Conservation (phyloP, 1,140 invertebrate species). For the Archivesica marissinica region DNA sequence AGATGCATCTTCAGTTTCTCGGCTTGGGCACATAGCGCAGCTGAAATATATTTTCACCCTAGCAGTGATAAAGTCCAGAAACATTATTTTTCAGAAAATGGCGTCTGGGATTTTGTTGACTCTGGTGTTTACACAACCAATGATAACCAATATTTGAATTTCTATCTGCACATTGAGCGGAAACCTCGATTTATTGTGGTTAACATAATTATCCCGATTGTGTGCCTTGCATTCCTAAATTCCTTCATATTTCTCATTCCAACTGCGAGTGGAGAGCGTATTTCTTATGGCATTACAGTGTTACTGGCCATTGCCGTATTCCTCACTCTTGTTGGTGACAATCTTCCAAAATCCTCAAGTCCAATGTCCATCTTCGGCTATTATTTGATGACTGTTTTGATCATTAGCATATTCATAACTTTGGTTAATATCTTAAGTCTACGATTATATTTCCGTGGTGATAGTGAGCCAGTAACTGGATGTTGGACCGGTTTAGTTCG, state of each 20-base stretch:
- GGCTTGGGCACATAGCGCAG: background rate
- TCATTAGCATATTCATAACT: conserved; percentile 22
- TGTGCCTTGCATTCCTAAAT: conserved; percentile 86
- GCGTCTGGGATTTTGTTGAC: background rate
- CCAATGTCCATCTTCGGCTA: conserved; percentile 71
- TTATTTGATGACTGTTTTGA: conserved; percentile 36
- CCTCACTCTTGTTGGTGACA: conserved; percentile 86
- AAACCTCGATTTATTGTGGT: conserved; percentile 82
- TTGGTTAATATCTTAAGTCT: conserved; percentile 11
- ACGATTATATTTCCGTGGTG: conserved; percentile 17
- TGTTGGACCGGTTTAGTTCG: background rate
- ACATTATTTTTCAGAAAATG: conserved; percentile 14
- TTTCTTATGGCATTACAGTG: conserved; percentile 86
- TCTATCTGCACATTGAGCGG: background rate
- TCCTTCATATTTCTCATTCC: conserved; percentile 86
- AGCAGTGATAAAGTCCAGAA: background rate
- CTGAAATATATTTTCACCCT: background rate
- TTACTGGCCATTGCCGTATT: conserved; percentile 86
- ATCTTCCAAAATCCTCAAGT: conserved; percentile 86
- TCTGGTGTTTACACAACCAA: background rate
- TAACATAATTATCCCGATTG: conserved; percentile 86
- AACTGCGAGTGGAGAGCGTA: conserved; percentile 86
- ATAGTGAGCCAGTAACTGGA: background rate
- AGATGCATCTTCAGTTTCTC: conserved; percentile 92
- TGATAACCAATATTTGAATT: background rate